Conservation (phyloP, 2,888 invertebrate species). For the Disparrhopalites patrizii region DNA sequence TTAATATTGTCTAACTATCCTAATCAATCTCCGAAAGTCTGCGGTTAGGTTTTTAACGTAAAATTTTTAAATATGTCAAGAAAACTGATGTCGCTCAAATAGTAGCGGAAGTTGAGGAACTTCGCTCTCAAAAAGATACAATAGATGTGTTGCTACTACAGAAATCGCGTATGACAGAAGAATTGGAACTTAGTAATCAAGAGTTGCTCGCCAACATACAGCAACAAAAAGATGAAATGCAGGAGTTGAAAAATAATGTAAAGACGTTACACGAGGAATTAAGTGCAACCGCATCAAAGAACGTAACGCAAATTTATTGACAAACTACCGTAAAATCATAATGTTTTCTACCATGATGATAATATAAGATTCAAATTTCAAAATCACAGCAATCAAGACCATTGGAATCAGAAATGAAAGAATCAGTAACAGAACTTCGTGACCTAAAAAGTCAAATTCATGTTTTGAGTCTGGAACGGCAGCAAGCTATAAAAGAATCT, state of each 20-base stretch:
- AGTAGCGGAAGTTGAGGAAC: constrained; percentile 30
- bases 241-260: constrained; percentile 37
- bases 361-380: constrained; percentile 1
- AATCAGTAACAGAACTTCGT: constrained; percentile 37
- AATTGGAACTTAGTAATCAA: constrained; percentile 38
- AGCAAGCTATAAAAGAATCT: constrained; percentile 39
- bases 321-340: background rate
- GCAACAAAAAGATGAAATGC: constrained; percentile 37
- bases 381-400: background rate
- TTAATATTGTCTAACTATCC: no score
- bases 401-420: constrained; percentile 35
- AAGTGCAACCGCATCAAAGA: constrained; percentile 26
- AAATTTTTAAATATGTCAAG: constrained; percentile 4
- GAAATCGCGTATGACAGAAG: constrained; percentile 24
- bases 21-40: no score
- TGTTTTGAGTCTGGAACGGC: constrained; percentile 36
- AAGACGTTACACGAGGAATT: constrained; percentile 41
- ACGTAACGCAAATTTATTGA: background rate
- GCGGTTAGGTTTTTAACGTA: no score
- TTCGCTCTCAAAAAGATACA: constrained; percentile 26
- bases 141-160: constrained; percentile 19
- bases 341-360: background rate
- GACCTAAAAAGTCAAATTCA: constrained; percentile 41
- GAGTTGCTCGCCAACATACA: constrained; percentile 32
- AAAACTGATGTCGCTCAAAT: constrained; percentile 32